These are phyloP conservation scores for Gadus chalcogrammus DNA, from an alignment of 2,113 vertebrate species.

Conservation along the genomic window DNA sequence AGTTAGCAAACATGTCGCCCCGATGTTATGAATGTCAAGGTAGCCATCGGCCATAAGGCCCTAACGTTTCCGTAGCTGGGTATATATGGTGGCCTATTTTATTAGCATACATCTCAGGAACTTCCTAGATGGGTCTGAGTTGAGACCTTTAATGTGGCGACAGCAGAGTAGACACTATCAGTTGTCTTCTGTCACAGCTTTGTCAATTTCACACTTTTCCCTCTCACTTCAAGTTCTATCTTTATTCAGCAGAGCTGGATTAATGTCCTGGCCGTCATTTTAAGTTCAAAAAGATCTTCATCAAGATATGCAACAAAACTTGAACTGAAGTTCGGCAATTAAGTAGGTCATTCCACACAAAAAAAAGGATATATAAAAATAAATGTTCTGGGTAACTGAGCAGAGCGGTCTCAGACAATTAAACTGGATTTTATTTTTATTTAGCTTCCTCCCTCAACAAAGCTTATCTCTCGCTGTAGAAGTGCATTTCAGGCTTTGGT, in stretches of 20 bases:
- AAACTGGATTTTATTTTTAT: constrained; percentile 51
- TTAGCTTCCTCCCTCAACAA: too few species aligned
- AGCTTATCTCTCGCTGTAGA: too few species aligned
- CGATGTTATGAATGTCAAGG: not conserved
- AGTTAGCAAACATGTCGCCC: constrained; percentile 24
- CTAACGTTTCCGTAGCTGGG: too few species aligned
- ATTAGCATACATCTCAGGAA: not conserved
- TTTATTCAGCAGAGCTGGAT: constrained; percentile 51
- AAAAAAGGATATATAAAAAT: too few species aligned
- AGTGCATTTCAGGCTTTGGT: too few species aligned
- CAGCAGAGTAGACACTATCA: constrained; percentile 13
- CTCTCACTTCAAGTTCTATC: constrained; percentile 36
- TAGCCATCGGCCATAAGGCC: too few species aligned
- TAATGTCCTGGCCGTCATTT: constrained; percentile 53
- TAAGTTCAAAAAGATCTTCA: constrained; percentile 49
- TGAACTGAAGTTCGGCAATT: constrained; percentile 47
- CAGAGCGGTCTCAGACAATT: constrained; percentile 31
- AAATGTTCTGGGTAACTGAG: too few species aligned
- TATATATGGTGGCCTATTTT: not conserved
- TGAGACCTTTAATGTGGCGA: constrained; percentile 10
- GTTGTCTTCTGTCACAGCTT: constrained; percentile 24
- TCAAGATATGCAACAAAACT: constrained; percentile 55
- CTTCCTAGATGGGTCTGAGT: not conserved
- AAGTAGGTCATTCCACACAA: constrained; percentile 51
- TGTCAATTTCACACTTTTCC: constrained; percentile 50